Conservation (phyloP, 1,140 invertebrate species). For the Stenopsyche tienmushanensis region DNA sequence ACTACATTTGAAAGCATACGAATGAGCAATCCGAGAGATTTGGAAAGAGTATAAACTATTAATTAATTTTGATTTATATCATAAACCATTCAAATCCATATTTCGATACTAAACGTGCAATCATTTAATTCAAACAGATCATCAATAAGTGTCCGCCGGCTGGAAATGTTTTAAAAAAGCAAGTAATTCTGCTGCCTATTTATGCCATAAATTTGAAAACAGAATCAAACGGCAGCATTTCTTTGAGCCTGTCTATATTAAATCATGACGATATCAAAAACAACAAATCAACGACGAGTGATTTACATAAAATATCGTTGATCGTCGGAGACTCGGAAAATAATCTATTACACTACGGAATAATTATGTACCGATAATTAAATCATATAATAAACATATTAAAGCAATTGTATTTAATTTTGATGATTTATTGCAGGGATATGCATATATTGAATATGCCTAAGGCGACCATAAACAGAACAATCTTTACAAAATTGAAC, state of each 20-base stretch:
- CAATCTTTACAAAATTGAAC: slow-evolving; percentile 46
- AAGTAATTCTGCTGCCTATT: slow-evolving; percentile 51
- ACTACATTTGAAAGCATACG: slow-evolving; percentile 65
- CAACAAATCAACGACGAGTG: slow-evolving; percentile 48
- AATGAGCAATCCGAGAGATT: slow-evolving; percentile 68
- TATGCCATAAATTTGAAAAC: slow-evolving; percentile 46
- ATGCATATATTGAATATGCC: slow-evolving; percentile 49
- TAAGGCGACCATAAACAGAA: slow-evolving; percentile 46
- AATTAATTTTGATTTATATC: slow-evolving; percentile 2
- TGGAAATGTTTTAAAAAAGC: slow-evolving; percentile 50
- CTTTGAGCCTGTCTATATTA: slow-evolving; percentile 44
- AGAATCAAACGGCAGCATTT: slow-evolving; percentile 43
- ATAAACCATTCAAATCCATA: neutral
- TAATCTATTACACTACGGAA: slow-evolving; percentile 47
- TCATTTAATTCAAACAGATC: slow-evolving; percentile 43
- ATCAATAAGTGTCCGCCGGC: slow-evolving; percentile 54
- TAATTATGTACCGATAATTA: slow-evolving; percentile 29
- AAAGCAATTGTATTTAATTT: neutral
- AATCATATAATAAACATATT: slow-evolving; percentile 1
- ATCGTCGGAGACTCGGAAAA: slow-evolving; percentile 57
- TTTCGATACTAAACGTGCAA: neutral
- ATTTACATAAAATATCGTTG: slow-evolving; percentile 48
- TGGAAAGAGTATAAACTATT: slow-evolving; percentile 69
- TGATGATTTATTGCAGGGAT: slow-evolving; percentile 44
- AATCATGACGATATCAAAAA: slow-evolving; percentile 48